Evolutionary conservation across 2,888 invertebrate species (phyloP).

Genomic region (Hemicrepidius hirtus): DNA sequence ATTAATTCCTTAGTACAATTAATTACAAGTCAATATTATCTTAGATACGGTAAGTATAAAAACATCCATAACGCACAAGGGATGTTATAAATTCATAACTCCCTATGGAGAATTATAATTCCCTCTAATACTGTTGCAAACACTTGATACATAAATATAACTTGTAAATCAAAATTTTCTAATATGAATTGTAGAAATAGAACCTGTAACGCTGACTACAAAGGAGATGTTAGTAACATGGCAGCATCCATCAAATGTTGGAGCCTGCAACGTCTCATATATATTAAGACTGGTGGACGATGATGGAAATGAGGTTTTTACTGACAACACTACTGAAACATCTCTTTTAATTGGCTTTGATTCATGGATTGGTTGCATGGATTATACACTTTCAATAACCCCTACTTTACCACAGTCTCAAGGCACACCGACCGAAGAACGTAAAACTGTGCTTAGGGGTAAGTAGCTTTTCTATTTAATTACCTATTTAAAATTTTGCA

Average conservation of each 20-base stretch:
- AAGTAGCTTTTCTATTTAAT: not conserved
- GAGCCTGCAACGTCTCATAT: slow-evolving; percentile 12
- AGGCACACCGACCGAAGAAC: not conserved
- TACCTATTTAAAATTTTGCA: not conserved
- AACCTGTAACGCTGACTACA: not conserved
- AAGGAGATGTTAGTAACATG: slow-evolving; percentile 22
- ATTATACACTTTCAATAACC: not conserved
- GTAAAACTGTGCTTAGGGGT: slow-evolving; percentile 15
- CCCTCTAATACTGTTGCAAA: too few relatives aligned
- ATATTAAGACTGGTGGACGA: not conserved
- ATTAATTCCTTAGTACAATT: too few relatives aligned
- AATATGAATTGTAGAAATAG: slow-evolving; percentile 8
- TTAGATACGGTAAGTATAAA: too few relatives aligned
- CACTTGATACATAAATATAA: too few relatives aligned
- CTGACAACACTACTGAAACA: not conserved
- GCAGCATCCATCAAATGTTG: slow-evolving; percentile 17
- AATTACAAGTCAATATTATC: too few relatives aligned
- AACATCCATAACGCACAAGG: too few relatives aligned
- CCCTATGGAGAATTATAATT: too few relatives aligned
- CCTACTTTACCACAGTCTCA: not conserved
- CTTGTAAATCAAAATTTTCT: too few relatives aligned
- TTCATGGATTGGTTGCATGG: slow-evolving; percentile 9
- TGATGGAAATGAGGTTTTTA: not conserved
- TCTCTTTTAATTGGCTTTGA: not conserved
- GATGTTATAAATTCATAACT: too few relatives aligned